phyloP scores from a whole-genome alignment of 2,113 vertebrate genomes.

The Mesembrinibis cayennensis region DNA sequence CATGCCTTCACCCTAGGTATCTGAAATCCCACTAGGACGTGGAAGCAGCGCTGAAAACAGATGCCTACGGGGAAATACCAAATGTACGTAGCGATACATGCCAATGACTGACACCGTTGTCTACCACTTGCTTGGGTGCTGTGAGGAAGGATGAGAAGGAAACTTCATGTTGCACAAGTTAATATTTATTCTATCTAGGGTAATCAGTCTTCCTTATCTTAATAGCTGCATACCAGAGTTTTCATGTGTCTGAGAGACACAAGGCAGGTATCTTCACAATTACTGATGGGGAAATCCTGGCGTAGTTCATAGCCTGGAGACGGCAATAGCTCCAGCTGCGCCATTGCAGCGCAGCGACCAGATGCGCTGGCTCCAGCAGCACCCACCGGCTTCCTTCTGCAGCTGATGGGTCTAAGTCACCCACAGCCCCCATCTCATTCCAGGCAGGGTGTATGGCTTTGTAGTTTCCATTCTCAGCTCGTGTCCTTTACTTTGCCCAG shows the following conservation, averaged over 20 bases:
- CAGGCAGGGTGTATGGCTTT: neutral
- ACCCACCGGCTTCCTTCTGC: neutral
- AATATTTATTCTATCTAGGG: neutral
- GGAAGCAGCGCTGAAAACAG: neutral
- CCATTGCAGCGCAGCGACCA: neutral
- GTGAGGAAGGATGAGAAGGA: neutral
- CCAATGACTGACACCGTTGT: neutral
- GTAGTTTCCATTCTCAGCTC: neutral
- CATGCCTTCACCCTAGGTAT: neutral
- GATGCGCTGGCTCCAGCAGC: neutral
- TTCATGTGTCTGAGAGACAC: neutral
- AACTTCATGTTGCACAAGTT: neutral
- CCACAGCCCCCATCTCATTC: neutral
- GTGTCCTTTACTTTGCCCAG: neutral
- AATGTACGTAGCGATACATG: neutral
- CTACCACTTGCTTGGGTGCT: neutral
- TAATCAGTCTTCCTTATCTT: neutral
- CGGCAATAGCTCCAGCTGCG: neutral
- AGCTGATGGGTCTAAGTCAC: neutral
- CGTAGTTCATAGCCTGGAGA: neutral
- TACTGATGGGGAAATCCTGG: neutral
- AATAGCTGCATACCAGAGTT: neutral
- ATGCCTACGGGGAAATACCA: neutral
- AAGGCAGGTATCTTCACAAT: neutral
- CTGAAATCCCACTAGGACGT: neutral